These are phyloP conservation scores for Trididemnum miniatum DNA, from an alignment of 23 tunicate species.

Conservation along the genomic window DNA sequence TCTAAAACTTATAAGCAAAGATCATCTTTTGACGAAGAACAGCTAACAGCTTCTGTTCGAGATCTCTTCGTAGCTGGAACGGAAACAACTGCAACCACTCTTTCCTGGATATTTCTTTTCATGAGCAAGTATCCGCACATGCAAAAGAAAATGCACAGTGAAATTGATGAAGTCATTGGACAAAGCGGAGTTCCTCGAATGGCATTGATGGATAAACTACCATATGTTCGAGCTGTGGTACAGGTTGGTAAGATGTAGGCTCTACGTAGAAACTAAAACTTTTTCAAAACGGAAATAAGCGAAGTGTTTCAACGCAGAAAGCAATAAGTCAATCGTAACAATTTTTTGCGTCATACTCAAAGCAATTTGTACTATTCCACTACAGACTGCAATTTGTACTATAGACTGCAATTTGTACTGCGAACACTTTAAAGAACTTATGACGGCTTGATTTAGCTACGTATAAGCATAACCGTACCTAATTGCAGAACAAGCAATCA, in stretches of 20 bases:
- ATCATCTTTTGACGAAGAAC: slow-evolving; percentile 34
- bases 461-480: no score
- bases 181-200: slow-evolving; percentile 17
- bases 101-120: slow-evolving; percentile 37
- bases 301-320: no score
- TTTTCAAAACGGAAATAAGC: no score
- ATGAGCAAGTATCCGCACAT: slow-evolving; percentile 38
- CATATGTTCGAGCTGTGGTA: slow-evolving; percentile 51
- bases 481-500: no score
- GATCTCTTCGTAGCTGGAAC: slow-evolving; percentile 64
- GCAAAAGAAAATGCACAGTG: slow-evolving; percentile 51
- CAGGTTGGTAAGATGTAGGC: slow-evolving; percentile 55
- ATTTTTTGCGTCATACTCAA: no score
- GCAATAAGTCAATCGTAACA: no score
- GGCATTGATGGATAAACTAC: slow-evolving; percentile 32
- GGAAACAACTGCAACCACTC: slow-evolving; percentile 53
- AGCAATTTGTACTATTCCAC: no score
- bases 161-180: slow-evolving; percentile 40
- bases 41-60: slow-evolving; percentile 12
- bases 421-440: no score
- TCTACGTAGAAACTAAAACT: background rate
- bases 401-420: no score
- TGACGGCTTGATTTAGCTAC: no score
- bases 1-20: slow-evolving; percentile 2
- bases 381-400: no score